Evolutionary conservation across 30 jellyfish, hydroid and myxozoan species (phyloP).

Genomic region (Hydractinia echinata): DNA sequence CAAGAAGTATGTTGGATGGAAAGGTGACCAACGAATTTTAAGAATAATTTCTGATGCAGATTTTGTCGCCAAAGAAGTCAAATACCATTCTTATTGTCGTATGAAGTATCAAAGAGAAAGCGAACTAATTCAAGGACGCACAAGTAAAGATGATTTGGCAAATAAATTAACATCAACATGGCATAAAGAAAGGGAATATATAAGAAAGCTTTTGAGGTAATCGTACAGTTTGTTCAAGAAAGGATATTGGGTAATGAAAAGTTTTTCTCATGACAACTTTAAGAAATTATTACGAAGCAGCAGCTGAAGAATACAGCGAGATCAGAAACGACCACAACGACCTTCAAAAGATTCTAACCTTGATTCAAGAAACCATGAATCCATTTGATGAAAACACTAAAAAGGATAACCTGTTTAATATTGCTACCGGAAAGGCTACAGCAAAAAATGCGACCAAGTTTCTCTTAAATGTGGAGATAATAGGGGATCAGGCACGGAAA

Average conservation of each 20-base stretch:
- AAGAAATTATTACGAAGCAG: neutral
- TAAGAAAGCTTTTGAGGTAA: constrained; percentile 1
- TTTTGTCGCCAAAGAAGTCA: neutral
- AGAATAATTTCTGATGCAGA: neutral
- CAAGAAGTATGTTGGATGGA: neutral
- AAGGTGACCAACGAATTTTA: neutral
- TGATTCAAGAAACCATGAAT: neutral
- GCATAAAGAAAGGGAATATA: neutral
- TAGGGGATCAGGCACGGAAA: neutral
- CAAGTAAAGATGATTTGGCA: neutral
- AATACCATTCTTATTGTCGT: neutral
- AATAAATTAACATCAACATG: neutral
- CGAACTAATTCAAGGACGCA: neutral
- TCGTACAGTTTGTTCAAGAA: neutral
- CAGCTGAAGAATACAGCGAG: neutral
- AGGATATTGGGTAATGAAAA: neutral
- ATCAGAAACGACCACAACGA: neutral
- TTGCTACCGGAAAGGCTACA: neutral
- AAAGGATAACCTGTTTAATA: neutral
- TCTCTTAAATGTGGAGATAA: no score
- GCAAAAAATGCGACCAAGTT: constrained; percentile 7
- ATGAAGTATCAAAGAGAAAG: neutral
- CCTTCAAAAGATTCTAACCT: neutral
- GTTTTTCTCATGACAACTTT: neutral
- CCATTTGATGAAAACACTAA: neutral